Base-by-base conservation (phyloP, 2,113 vertebrate species). In the Colistium nudipinnis region DNA sequence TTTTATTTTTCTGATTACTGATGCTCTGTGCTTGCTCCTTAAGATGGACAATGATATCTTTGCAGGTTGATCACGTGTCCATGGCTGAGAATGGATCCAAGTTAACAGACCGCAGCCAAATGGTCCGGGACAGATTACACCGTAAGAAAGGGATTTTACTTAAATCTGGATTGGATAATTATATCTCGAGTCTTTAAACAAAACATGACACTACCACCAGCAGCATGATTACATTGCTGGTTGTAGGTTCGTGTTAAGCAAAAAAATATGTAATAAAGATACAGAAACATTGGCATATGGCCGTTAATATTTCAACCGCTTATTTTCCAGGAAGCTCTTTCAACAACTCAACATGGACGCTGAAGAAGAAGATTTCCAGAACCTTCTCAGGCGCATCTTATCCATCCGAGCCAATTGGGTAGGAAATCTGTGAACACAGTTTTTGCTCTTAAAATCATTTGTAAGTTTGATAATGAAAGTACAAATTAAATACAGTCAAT, bases 91-190 rank as follows among this genome's bases (percentile, higher is more conserved):
- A 84, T 53, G 70, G 81, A 66, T 80, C 89, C 19, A 85, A 70
- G 4, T 86, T 91, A 41, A 93, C 87, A 74, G 90, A 90, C 82
- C 92, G 94, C 74, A 96, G 95, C 75, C 90, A 91, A 27, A 81
- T 91, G 64, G 89, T 97, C 88, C 93, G 95, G 78, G 91, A 91
- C 64, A 95, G 92, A 74, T 91, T 97, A 57, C 91, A 92, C 27
- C 86, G 91, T 87, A 91, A 81, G 65, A 67, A 56, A 57, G 22
- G 6, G 8, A 59, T 59, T n/a, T 28, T 1, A 35, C 51, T 56
- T 24, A n/a, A 10, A 44, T 19, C 14, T 44, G n/a, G 14, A 7
- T 39, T 22, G 16, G 13, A 53, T 17, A 11, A 51, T 6, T 11
- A 24, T n/a, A 72, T 45, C 14, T 41, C 33, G 25, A 14, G 14